Base-by-base conservation (phyloP, 2,888 invertebrate species). In the Geophilus truncorum region DNA sequence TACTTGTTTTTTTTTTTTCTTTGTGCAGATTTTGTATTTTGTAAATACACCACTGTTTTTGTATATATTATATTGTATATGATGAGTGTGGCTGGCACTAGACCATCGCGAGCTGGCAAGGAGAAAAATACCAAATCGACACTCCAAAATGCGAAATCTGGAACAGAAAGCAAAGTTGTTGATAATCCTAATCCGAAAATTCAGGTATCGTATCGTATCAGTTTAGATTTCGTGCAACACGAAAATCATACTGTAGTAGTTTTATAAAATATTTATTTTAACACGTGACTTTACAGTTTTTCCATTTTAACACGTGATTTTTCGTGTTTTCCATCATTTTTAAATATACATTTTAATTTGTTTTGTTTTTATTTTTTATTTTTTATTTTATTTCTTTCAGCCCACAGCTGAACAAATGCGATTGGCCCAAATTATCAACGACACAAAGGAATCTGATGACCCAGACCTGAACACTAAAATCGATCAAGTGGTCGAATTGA, bases 331-430 rank as follows among this genome's bases (percentile, higher is more conserved):
- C n/a, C n/a, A n/a, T n/a, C n/a, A n/a, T n/a, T n/a, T n/a, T n/a
- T n/a, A n/a, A n/a, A n/a, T n/a, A n/a, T n/a, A n/a, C n/a, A n/a
- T n/a, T n/a, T n/a, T n/a, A n/a, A n/a, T n/a, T n/a, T n/a, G n/a
- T n/a, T n/a, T n/a, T n/a, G n/a, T n/a, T n/a, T n/a, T n/a, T n/a
- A n/a, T n/a, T n/a, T n/a, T n/a, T n/a, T n/a, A n/a, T n/a, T n/a
- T n/a, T n/a, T n/a, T n/a, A n/a, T n/a, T 75, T 75, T 5, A 75
- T 75, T 25, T 25, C 83, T 82, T 82, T 78, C 88, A 93, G 92
- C 92, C 93, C 83, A 94, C 94, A 84, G 92, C 93, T 88, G 94
- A 94, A 89, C 94, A 94, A 88, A 91, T 94, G 86, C 91, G 94
- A 85, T 91, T 94, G 89, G 93, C 94, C 88, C 91, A 93, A 89